Conservation (phyloP, 1,140 invertebrate genomes). For the Caerostris extrusa region DNA sequence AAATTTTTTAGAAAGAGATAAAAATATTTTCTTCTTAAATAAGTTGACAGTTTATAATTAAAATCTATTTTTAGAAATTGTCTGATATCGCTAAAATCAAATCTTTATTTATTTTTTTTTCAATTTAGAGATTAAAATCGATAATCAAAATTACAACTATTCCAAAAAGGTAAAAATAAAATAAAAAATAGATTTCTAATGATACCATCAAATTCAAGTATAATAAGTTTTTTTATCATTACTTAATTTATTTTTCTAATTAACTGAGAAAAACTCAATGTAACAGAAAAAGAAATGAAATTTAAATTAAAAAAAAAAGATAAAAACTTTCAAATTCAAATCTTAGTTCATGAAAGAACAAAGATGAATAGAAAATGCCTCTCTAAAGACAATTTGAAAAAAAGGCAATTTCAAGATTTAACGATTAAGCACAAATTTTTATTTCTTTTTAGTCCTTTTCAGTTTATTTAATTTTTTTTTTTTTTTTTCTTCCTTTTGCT, state of each 20-base stretch:
- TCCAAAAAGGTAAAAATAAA: background rate
- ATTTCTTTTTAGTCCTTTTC: background rate
- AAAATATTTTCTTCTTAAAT: background rate
- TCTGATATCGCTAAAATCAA: background rate
- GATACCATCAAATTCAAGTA: slow-evolving; percentile 1
- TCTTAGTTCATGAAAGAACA: background rate
- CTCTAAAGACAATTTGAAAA: background rate
- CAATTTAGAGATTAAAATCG: background rate
- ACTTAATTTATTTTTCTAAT: slow-evolving; percentile 15
- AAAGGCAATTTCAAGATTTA: slow-evolving; percentile 6
- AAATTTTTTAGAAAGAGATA: too few relatives aligned
- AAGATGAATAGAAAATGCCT: background rate
- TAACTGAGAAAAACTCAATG: background rate
- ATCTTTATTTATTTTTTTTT: background rate
- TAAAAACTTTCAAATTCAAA: background rate
- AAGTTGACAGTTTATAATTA: background rate
- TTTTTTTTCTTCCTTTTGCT: background rate
- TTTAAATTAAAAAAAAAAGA: too few relatives aligned
- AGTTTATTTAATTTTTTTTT: background rate
- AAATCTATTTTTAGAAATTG: background rate
- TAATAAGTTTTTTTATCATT: background rate
- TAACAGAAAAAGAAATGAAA: background rate
- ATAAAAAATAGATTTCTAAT: background rate
- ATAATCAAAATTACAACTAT: background rate
- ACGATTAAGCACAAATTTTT: background rate